A percentile compares a stretch with the other conserved stretches of the same genome.
phyloP scores from a whole-genome alignment of 2,797 vertebrate genomes.

The Gobionotothen gibberifrons region DNA sequence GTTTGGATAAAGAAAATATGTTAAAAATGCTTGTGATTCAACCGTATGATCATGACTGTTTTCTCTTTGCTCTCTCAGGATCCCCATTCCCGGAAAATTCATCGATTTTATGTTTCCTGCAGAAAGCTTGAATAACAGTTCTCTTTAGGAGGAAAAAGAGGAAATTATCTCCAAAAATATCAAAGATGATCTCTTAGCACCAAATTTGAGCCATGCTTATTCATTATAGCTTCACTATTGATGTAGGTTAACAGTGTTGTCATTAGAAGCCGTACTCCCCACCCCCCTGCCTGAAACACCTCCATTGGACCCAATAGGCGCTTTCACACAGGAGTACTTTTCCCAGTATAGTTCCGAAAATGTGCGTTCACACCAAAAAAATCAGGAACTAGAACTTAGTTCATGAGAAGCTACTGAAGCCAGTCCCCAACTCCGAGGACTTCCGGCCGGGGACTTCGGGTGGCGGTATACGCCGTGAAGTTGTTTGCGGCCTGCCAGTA shows the following conservation, averaged over 20 bases:
- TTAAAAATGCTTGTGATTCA: not conserved
- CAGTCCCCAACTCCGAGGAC: no score
- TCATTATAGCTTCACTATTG: not conserved
- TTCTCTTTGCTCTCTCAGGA: slow-evolving; percentile 16
- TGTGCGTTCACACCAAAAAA: no score
- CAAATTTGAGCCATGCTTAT: not conserved
- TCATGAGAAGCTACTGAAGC: no score
- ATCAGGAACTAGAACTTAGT: no score
- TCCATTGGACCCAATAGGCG: no score
- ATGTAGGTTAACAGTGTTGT: not conserved
- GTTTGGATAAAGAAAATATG: slow-evolving; percentile 12
- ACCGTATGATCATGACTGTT: not conserved
- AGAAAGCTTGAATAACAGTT: slow-evolving; percentile 1
- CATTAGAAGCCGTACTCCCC: no score
- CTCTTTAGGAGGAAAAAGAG: not conserved
- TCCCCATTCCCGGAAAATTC: slow-evolving; percentile 27
- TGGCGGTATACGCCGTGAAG: no score
- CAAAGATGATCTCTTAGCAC: not conserved
- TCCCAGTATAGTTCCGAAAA: no score
- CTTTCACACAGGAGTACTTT: no score
- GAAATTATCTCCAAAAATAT: slow-evolving; percentile 6
- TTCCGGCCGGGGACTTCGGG: no score
- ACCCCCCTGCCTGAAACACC: no score
- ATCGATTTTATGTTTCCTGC: slow-evolving; percentile 25
- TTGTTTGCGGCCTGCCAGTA: no score